A percentile compares a stretch with the other conserved stretches of the same genome.
These are phyloP conservation scores for Bettongia penicillata DNA, from an alignment of 2,113 vertebrate species.

Conservation along the genomic window DNA sequence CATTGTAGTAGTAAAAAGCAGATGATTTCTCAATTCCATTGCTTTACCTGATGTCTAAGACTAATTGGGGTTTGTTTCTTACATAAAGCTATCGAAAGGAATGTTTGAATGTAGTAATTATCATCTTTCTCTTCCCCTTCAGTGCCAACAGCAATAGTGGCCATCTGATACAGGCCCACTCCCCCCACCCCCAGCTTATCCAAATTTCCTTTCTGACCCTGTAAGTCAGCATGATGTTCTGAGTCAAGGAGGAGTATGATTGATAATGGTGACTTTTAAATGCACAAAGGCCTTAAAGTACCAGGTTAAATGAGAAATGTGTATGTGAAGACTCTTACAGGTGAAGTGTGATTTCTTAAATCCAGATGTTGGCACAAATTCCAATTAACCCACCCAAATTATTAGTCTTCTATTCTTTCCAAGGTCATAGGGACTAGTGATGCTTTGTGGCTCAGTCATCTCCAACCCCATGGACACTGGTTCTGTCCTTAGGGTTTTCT, in stretches of 20 bases:
- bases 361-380: neutral
- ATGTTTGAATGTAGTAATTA: conserved; percentile 13
- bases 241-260: neutral
- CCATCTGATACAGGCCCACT: neutral
- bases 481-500: neutral
- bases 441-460: neutral
- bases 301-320: neutral
- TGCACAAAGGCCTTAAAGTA: neutral
- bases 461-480: neutral
- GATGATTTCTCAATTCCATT: neutral
- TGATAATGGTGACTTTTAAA: neutral
- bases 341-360: neutral
- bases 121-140: neutral
- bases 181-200: neutral
- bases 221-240: neutral
- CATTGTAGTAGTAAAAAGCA: neutral
- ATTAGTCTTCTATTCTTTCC: neutral
- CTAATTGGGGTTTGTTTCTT: neutral
- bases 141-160: neutral
- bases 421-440: neutral
- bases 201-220: neutral
- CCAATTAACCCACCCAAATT: neutral
- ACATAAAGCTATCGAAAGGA: neutral
- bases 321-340: neutral
- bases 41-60: neutral